Conservation (phyloP, 2,888 invertebrate genomes). For the Platycnemis pennipes region DNA sequence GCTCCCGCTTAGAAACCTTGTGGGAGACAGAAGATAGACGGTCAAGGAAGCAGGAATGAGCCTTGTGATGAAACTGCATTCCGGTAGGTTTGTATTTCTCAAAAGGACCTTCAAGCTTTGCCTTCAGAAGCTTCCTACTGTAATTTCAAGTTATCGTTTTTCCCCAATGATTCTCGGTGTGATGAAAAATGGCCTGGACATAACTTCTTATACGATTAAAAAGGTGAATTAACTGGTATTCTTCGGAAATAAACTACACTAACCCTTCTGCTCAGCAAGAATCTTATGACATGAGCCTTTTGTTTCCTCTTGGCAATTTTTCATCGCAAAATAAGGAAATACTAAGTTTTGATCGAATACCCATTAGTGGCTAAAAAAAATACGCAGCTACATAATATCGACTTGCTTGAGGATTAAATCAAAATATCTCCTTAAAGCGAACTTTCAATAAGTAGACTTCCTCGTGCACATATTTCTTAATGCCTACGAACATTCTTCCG, state of each 20-base stretch:
- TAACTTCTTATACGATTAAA: neutral
- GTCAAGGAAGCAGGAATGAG: neutral
- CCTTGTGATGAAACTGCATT: neutral
- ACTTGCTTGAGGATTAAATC: no score
- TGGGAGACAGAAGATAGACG: neutral
- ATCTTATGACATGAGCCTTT: neutral
- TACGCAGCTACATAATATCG: no score
- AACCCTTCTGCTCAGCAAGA: neutral
- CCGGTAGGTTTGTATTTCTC: neutral
- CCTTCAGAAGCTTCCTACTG: neutral
- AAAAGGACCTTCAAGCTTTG: neutral
- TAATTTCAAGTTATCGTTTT: neutral
- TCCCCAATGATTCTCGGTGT: no score
- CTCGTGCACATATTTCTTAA: no score
- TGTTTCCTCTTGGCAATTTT: neutral
- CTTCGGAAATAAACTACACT: neutral
- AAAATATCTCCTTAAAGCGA: no score
- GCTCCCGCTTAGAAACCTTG: neutral
- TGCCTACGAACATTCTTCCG: no score
- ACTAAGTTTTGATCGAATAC: no score
- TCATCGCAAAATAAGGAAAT: no score
- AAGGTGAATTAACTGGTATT: neutral
- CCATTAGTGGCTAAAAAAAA: no score
- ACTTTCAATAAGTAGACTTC: no score
- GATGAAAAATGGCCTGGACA: neutral